These are phyloP conservation scores for Eupithecia tripunctaria DNA, from an alignment of 2,888 invertebrate species.

Conservation along the genomic window DNA sequence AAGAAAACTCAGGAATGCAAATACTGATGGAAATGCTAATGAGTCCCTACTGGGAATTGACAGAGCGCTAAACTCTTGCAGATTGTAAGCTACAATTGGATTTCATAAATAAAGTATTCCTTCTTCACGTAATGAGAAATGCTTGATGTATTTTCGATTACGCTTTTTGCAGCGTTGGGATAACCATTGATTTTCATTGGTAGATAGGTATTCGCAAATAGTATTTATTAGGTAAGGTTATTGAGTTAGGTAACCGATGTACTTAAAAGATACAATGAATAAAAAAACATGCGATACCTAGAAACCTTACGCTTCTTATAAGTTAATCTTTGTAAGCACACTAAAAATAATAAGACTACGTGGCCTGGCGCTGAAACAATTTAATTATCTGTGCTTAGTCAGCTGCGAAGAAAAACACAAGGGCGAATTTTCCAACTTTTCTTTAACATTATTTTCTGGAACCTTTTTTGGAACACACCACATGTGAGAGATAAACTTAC, in stretches of 20 bases:
- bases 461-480: constrained; percentile 11
- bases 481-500: constrained; percentile 24
- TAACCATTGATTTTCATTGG: neutral
- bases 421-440: neutral
- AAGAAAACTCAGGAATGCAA: constrained; percentile 48
- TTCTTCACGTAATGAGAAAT: constrained; percentile 22
- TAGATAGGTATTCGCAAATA: no score
- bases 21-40: constrained; percentile 51
- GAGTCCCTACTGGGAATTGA: constrained; percentile 41
- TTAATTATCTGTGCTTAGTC: constrained; percentile 9
- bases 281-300: neutral
- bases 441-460: neutral
- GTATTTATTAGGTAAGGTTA: neutral
- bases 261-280: neutral
- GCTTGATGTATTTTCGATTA: constrained; percentile 14
- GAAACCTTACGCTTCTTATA: neutral
- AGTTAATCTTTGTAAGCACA: neutral
- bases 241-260: neutral
- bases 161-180: neutral
- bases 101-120: constrained; percentile 44
- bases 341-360: neutral
- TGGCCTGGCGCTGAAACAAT: neutral
- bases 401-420: neutral
- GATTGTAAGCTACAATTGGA: constrained; percentile 45
- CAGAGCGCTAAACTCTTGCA: constrained; percentile 41